Evolutionary conservation across 1,140 invertebrate species (phyloP), one percentile per base, ranked within the genome.

Genomic region (Augochlora pura): DNA sequence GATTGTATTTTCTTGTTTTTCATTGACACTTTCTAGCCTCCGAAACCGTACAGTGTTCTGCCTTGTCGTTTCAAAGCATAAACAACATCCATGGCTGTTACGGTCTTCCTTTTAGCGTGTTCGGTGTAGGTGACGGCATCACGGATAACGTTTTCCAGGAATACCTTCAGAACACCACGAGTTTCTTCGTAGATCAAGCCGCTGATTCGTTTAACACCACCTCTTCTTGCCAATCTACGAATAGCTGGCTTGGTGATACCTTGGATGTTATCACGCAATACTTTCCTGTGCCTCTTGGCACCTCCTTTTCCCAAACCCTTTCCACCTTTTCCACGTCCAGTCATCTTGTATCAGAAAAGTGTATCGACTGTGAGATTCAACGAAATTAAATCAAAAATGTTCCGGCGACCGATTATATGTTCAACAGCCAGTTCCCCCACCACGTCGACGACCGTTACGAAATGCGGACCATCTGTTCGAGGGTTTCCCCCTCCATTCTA

Each of bases 241-340:
- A 84, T 84, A 6, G 81, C 78, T 8, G 81, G 78, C 9, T 83
- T 83, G 1, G 70, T 83, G 12, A 83, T 83, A 27, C 82, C 74
- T 14, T 83, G 82, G 27, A 83, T 83, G 21, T 84, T 84, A 80
- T 83, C 81, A 66, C 81, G 80, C 16, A 84, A 32, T 18, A 84
- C 80, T 12, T 84, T 84, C 16, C 83, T 79, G 23, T 84, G 83
- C 10, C 80, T 77, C 46, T 84, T 84, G 0, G 83, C 83, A 12
- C 83, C 81, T 85, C 83, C 80, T 42, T 84, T 82, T 75, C 80
- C 83, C 76, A 82, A 75, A 18, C 80, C 80, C 5, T 84, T 84
- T 52, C 82, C 82, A 57, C 82, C 82, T 21, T 84, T 84, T 2
- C 82, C 82, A 2, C 80, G 80, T 39, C 82, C 82, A 67, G 82